Evolutionary conservation across 2,888 invertebrate species (phyloP).

Genomic region (Spialia ferax): DNA sequence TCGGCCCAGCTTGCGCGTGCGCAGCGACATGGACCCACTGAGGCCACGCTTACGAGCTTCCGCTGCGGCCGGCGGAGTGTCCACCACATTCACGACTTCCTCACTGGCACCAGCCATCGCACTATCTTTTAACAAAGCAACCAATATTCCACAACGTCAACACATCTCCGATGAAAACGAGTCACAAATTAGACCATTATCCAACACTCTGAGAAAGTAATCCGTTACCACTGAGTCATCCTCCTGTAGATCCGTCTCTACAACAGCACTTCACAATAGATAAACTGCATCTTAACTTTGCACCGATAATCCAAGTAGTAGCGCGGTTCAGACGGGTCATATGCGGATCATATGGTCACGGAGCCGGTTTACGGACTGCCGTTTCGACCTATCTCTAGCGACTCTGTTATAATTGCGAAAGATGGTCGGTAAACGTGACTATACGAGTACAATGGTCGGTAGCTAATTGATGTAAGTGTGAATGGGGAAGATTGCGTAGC

Average conservation of each 20-base stretch:
- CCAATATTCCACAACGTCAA: slow-evolving; percentile 61
- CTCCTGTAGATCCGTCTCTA: slow-evolving; percentile 56
- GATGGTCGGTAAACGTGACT: slow-evolving; percentile 46
- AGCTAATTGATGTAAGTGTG: slow-evolving; percentile 52
- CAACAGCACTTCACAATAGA: slow-evolving; percentile 69
- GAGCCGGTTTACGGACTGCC: slow-evolving; percentile 64
- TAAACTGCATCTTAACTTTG: slow-evolving; percentile 72
- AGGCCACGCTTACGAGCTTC: slow-evolving; percentile 72
- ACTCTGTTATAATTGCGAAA: slow-evolving; percentile 50
- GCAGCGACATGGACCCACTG: slow-evolving; percentile 81
- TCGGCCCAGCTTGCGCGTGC: slow-evolving; percentile 81
- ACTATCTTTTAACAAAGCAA: slow-evolving; percentile 63
- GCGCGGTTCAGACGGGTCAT: slow-evolving; percentile 56
- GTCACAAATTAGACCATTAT: slow-evolving; percentile 64
- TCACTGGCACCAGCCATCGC: slow-evolving; percentile 81
- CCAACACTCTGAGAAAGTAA: slow-evolving; percentile 63
- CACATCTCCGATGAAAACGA: slow-evolving; percentile 69
- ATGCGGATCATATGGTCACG: slow-evolving; percentile 73
- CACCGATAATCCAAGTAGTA: slow-evolving; percentile 63
- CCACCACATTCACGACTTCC: slow-evolving; percentile 67
- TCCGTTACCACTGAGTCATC: slow-evolving; percentile 67
- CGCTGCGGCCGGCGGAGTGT: slow-evolving; percentile 54
- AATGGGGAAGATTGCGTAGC: slow-evolving; percentile 61
- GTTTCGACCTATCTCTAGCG: slow-evolving; percentile 49
- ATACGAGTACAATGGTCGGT: slow-evolving; percentile 33